Percentiles rank a stretch among this genome's conserved stretches.
phyloP scores from a whole-genome alignment of 2,888 invertebrate species.

The Agelastica alni region DNA sequence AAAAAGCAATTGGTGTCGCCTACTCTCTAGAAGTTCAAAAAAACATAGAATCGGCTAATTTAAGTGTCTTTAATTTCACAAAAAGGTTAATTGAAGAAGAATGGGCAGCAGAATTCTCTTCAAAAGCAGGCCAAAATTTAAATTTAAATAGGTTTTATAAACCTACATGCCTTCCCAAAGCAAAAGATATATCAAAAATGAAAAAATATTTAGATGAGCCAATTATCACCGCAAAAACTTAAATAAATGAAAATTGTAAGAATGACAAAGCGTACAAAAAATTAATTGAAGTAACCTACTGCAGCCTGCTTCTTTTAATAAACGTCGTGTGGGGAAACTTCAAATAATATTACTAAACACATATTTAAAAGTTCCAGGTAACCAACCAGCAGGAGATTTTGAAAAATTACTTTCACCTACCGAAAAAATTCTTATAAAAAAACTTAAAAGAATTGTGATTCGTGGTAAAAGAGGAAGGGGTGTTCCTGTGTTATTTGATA shows the following conservation, averaged over 20 bases:
- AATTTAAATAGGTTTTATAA: constrained; percentile 30
- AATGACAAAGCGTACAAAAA: constrained; percentile 3
- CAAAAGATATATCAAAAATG: constrained; percentile 26
- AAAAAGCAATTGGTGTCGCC: too few species aligned
- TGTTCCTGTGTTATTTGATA: constrained; percentile 10
- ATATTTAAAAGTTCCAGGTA: constrained; percentile 3
- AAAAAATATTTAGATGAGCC: constrained; percentile 17
- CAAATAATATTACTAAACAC: neutral
- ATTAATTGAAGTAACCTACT: constrained; percentile 5
- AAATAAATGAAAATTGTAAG: constrained; percentile 1
- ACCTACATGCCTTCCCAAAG: constrained; percentile 21
- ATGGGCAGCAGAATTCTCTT: constrained; percentile 12
- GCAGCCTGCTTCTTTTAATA: constrained; percentile 11
- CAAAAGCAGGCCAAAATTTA: constrained; percentile 25
- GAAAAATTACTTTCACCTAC: constrained; percentile 4
- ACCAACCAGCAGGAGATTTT: constrained; percentile 3
- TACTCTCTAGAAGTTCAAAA: constrained; percentile 19
- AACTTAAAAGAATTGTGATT: constrained; percentile 6
- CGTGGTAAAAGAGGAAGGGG: neutral
- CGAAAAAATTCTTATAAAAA: constrained; percentile 1
- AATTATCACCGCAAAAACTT: neutral
- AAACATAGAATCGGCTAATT: neutral
- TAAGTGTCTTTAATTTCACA: neutral
- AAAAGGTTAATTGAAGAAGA: constrained; percentile 12
- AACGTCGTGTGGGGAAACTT: constrained; percentile 11